Evolutionary conservation across 1,140 invertebrate genomes (phyloP).

Genomic region (Asobara japonica): DNA sequence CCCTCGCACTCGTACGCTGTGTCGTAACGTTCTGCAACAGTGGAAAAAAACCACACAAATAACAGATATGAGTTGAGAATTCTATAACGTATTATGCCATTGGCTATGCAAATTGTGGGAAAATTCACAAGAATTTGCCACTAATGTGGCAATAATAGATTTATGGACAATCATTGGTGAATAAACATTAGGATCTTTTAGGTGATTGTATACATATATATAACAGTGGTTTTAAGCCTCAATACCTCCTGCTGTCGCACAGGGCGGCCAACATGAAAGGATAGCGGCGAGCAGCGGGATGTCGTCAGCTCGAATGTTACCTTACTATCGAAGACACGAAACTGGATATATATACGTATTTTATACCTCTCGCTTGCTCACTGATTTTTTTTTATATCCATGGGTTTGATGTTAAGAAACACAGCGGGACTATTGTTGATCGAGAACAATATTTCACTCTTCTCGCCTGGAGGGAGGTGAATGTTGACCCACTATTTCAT

Average conservation of each 20-base stretch:
- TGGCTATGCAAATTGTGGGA: slow-evolving; percentile 21
- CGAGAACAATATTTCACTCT: slow-evolving; percentile 36
- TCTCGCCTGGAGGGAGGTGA: not conserved
- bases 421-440: slow-evolving; percentile 37
- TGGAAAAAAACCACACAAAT: slow-evolving; percentile 36
- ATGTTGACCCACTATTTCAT: slow-evolving; percentile 22
- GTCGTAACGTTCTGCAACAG: slow-evolving; percentile 79
- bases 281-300: slow-evolving; percentile 60
- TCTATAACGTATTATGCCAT: not conserved
- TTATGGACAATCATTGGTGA: not conserved
- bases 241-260: slow-evolving; percentile 59
- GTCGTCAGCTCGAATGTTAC: slow-evolving; percentile 49
- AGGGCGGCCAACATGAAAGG: slow-evolving; percentile 61
- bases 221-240: slow-evolving; percentile 54
- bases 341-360: slow-evolving; percentile 14
- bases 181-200: slow-evolving; percentile 3
- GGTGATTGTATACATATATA: slow-evolving; percentile 15
- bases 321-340: slow-evolving; percentile 24
- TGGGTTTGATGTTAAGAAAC: slow-evolving; percentile 31
- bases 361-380: not conserved
- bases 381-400: not conserved
- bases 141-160: slow-evolving; percentile 39
- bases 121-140: slow-evolving; percentile 23
- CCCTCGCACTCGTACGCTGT: slow-evolving; percentile 95
- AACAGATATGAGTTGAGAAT: slow-evolving; percentile 1